Conservation (phyloP, 2,797 vertebrate species). For the Enteromius paludinosus region DNA sequence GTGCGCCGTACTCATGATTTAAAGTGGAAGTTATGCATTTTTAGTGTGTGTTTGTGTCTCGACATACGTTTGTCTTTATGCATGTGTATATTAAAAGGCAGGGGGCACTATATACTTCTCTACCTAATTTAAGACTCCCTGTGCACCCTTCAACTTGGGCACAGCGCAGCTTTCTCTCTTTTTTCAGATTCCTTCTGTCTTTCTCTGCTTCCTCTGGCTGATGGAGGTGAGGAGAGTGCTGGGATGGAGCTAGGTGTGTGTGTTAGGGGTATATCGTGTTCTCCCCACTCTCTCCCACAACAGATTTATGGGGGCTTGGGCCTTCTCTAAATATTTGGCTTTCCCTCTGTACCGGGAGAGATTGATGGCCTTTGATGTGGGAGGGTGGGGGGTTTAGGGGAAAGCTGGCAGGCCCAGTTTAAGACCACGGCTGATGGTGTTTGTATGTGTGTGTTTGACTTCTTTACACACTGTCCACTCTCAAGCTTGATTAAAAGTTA, state of each 20-base stretch:
- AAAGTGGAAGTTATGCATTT: conserved; percentile 55
- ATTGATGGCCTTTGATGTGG: conserved; percentile 84
- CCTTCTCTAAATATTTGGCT: conserved; percentile 87
- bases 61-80: conserved; percentile 48
- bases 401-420: conserved; percentile 64
- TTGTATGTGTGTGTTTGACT: conserved; percentile 37
- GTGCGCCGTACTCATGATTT: conserved; percentile 49
- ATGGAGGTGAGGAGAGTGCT: conserved; percentile 72
- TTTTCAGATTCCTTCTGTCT: background rate
- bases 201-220: conserved; percentile 64
- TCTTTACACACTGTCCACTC: background rate
- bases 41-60: conserved; percentile 46
- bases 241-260: conserved; percentile 67
- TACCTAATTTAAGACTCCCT: conserved; percentile 37
- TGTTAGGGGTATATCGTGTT: conserved; percentile 73
- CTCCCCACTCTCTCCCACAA: conserved; percentile 74
- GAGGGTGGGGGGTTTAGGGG: conserved; percentile 63
- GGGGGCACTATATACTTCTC: conserved; percentile 56
- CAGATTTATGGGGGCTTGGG: conserved; percentile 84
- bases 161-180: conserved; percentile 14
- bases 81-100: conserved; percentile 52
- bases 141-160: conserved; percentile 21
- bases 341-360: conserved; percentile 81
- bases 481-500: background rate
- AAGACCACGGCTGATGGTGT: conserved; percentile 51